Conservation (phyloP, 2,113 vertebrate species). For the Ptychochromis oligacanthus region DNA sequence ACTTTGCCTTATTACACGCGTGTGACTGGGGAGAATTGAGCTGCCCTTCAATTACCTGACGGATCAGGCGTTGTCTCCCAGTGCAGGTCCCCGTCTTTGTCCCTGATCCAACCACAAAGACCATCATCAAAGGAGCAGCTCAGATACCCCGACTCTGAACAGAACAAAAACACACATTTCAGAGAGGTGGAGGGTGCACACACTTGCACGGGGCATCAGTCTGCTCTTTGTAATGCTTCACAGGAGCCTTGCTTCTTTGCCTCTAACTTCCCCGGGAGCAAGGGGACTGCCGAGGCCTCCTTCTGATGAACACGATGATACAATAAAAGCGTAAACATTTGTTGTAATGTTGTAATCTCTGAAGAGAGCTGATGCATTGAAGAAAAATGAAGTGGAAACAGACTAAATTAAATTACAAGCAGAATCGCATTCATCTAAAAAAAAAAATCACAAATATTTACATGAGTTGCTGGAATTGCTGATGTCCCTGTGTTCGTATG, state of each 20-base stretch:
- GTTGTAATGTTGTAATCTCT: not conserved
- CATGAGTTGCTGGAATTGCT: not conserved
- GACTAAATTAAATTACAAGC: not conserved
- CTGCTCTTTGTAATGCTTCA: constrained; percentile 5
- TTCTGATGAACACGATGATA: constrained; percentile 12
- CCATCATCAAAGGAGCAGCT: constrained; percentile 94
- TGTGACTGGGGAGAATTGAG: not conserved
- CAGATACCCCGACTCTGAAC: constrained; percentile 84
- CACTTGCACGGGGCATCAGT: not conserved
- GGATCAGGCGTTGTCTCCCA: constrained; percentile 89
- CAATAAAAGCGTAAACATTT: constrained; percentile 20
- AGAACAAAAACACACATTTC: constrained; percentile 29
- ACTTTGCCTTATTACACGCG: not conserved
- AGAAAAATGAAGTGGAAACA: constrained; percentile 1
- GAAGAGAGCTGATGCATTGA: constrained; percentile 4
- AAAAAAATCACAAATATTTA: constrained; percentile 3
- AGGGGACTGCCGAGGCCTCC: not conserved
- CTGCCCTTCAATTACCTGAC: constrained; percentile 68
- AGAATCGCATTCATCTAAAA: not conserved
- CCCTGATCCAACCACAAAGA: constrained; percentile 92
- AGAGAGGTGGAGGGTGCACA: not conserved
- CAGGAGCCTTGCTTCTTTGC: constrained; percentile 15
- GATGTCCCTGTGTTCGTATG: not conserved
- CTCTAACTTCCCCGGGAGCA: not conserved
- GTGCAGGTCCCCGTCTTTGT: constrained; percentile 87